Percentiles rank a stretch among this genome's conserved stretches.
phyloP scores from a whole-genome alignment of 2,797 vertebrate species.

The Hydrocynus forskahlii region DNA sequence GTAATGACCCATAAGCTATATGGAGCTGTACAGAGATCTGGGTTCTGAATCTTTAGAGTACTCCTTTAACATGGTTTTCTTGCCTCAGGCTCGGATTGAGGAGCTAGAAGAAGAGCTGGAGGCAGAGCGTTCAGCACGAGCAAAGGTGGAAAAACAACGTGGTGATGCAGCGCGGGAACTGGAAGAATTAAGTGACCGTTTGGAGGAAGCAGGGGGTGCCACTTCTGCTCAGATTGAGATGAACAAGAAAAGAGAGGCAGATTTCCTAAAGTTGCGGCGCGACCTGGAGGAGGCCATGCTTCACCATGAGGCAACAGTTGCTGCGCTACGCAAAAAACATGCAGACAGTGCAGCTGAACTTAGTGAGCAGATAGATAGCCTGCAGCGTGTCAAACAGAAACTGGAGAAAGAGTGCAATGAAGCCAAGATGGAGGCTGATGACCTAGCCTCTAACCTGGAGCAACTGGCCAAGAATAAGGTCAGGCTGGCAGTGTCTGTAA shows the following conservation, averaged over 20 bases:
- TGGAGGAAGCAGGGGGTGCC: constrained; percentile 89
- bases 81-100: constrained; percentile 84
- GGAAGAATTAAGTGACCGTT: constrained; percentile 89
- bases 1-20: background rate
- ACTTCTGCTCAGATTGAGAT: constrained; percentile 88
- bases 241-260: constrained; percentile 88
- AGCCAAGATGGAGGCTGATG: constrained; percentile 90
- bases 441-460: constrained; percentile 87
- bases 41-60: background rate
- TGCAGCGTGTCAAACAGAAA: constrained; percentile 92
- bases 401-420: constrained; percentile 92
- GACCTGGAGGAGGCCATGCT: constrained; percentile 90
- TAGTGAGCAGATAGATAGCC: constrained; percentile 87
- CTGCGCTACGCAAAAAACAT: constrained; percentile 76
- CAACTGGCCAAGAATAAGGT: constrained; percentile 91
- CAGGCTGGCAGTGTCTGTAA: constrained; percentile 10
- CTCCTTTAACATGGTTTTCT: background rate
- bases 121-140: constrained; percentile 83
- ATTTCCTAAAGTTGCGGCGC: constrained; percentile 85
- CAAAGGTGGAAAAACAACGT: constrained; percentile 91
- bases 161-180: constrained; percentile 86
- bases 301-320: constrained; percentile 85
- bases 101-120: constrained; percentile 95
- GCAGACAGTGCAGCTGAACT: constrained; percentile 85
- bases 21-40: background rate